These are phyloP conservation scores for Isoperla grammatica DNA, from an alignment of 2,888 invertebrate genomes.

Conservation along the genomic window DNA sequence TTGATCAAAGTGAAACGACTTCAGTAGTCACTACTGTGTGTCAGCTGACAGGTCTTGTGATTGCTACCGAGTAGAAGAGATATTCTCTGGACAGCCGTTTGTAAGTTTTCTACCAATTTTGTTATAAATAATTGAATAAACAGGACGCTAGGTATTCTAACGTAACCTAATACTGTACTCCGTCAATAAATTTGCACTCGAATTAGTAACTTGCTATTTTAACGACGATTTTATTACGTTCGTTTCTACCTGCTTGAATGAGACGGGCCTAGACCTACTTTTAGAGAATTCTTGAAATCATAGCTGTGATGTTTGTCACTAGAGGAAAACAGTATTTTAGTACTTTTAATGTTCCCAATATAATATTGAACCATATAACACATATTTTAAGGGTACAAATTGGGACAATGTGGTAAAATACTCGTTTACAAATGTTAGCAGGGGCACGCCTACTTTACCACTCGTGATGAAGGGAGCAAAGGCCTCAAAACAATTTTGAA, in stretches of 20 bases:
- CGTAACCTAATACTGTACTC: no score
- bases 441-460: slow-evolving; percentile 15
- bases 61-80: slow-evolving; percentile 29
- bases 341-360: background rate
- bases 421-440: background rate
- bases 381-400: no score
- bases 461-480: background rate
- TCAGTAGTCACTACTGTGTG: slow-evolving; percentile 27
- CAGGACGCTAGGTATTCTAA: no score
- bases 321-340: background rate
- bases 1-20: slow-evolving; percentile 11
- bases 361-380: no score
- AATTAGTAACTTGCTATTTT: background rate
- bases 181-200: background rate
- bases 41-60: slow-evolving; percentile 46
- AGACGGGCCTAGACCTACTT: background rate
- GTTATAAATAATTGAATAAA: background rate
- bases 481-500: no score
- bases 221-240: background rate
- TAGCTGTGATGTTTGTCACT: background rate
- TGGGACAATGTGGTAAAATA: no score
- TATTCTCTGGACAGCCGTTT: background rate
- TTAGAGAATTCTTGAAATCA: background rate
- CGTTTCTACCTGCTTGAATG: background rate
- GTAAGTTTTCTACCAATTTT: background rate